phyloP scores from a whole-genome alignment of 2,888 invertebrate genomes.

The Drosophila sordidula region DNA sequence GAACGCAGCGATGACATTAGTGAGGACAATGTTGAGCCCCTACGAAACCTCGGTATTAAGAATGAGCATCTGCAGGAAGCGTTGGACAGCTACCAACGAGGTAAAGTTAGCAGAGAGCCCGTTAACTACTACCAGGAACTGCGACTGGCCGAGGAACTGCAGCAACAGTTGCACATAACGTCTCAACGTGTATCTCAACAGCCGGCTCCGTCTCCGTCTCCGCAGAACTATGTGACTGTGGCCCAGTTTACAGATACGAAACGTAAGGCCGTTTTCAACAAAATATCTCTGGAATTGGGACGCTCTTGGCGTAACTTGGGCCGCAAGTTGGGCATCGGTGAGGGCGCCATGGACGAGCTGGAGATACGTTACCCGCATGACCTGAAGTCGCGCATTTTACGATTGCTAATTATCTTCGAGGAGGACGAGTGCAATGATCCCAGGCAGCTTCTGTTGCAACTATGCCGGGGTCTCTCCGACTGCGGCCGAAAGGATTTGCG shows the following conservation, averaged over 20 bases:
- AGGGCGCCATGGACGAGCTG: constrained; percentile 82
- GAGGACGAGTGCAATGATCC: constrained; percentile 72
- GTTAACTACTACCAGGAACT: constrained; percentile 67
- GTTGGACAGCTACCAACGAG: constrained; percentile 53
- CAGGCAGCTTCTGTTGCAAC: constrained; percentile 36
- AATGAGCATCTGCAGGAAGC: constrained; percentile 52
- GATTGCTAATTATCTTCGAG: constrained; percentile 80
- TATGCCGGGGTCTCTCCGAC: constrained; percentile 41
- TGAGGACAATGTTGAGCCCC: constrained; percentile 70
- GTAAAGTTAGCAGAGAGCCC: background rate
- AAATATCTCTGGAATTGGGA: constrained; percentile 80
- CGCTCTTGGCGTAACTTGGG: constrained; percentile 82
- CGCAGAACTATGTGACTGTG: constrained; percentile 41
- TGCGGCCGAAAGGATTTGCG: constrained; percentile 77
- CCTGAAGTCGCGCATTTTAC: constrained; percentile 73
- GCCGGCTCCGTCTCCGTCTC: background rate
- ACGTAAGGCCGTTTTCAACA: constrained; percentile 74
- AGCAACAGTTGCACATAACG: constrained; percentile 48
- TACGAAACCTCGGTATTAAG: constrained; percentile 53
- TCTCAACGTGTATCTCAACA: background rate
- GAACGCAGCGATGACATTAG: constrained; percentile 76
- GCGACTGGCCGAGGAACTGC: constrained; percentile 67
- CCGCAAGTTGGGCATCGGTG: constrained; percentile 74
- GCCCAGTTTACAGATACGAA: constrained; percentile 66
- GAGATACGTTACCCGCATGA: constrained; percentile 75